Conservation (phyloP, 1,140 invertebrate species). For the Chlorops oryzae region DNA sequence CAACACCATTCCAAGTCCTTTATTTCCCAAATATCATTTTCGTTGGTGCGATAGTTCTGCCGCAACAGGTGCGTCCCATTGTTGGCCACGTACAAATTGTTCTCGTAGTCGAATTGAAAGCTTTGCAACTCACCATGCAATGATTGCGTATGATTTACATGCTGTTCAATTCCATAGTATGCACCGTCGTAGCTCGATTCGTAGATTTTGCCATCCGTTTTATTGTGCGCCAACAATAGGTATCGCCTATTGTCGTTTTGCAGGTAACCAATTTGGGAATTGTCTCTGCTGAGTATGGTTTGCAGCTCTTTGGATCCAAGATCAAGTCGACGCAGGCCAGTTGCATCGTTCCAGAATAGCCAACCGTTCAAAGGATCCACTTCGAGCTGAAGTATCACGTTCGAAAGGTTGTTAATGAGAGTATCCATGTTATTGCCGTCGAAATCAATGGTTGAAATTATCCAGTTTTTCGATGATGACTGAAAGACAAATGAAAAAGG, state of each 20-base stretch:
- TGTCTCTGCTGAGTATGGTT: slow-evolving; percentile 57
- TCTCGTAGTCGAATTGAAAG: slow-evolving; percentile 44
- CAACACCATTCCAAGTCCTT: slow-evolving; percentile 33
- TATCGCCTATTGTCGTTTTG: slow-evolving; percentile 69
- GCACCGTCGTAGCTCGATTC: slow-evolving; percentile 70
- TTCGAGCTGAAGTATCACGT: slow-evolving; percentile 65
- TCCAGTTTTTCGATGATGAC: slow-evolving; percentile 8
- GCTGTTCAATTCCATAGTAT: slow-evolving; percentile 27
- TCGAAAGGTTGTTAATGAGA: background rate
- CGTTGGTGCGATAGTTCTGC: slow-evolving; percentile 60
- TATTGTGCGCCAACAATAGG: slow-evolving; percentile 64
- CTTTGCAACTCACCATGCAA: slow-evolving; percentile 13
- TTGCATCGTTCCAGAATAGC: slow-evolving; percentile 68
- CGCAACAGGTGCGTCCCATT: slow-evolving; percentile 65
- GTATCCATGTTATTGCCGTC: background rate
- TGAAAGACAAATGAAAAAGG: slow-evolving; percentile 11
- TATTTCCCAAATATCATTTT: slow-evolving; percentile 64
- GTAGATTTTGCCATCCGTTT: slow-evolving; percentile 71
- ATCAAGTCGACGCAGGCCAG: slow-evolving; percentile 69
- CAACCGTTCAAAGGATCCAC: slow-evolving; percentile 90
- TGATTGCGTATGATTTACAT: background rate
- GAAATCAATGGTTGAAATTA: slow-evolving; percentile 13
- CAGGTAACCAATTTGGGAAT: slow-evolving; percentile 72
- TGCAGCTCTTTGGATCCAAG: slow-evolving; percentile 60
- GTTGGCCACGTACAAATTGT: slow-evolving; percentile 77